phyloP scores from a whole-genome alignment of 2,888 invertebrate species.

The Trichogramma dendrolimi region DNA sequence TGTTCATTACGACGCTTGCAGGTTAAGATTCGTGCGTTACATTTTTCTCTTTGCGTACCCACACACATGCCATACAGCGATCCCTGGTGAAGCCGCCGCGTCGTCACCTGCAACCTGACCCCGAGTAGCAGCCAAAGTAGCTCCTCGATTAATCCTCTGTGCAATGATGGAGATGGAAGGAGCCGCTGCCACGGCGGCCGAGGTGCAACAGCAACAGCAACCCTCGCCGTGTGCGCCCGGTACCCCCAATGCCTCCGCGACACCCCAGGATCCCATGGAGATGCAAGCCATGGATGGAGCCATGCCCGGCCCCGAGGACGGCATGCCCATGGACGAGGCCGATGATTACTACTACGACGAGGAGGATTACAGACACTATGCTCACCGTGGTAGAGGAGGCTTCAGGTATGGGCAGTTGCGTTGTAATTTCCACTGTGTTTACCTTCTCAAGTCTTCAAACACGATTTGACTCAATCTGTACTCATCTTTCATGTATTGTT shows the following conservation, averaged over 20 bases:
- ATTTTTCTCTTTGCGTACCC: too few relatives aligned
- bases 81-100: too few relatives aligned
- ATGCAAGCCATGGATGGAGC: too few relatives aligned
- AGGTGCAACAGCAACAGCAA: conserved; percentile 1
- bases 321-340: conserved; percentile 41
- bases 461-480: too few relatives aligned
- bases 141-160: neutral
- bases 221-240: neutral
- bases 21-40: too few relatives aligned
- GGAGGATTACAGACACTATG: conserved; percentile 54
- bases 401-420: conserved; percentile 49
- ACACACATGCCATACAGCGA: too few relatives aligned
- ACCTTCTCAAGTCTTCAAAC: too few relatives aligned
- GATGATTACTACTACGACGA: conserved; percentile 51
- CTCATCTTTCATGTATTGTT: too few relatives aligned
- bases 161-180: conserved; percentile 21
- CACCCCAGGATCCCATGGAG: conserved; percentile 14
- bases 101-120: too few relatives aligned
- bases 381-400: conserved; percentile 53
- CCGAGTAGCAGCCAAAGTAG: too few relatives aligned
- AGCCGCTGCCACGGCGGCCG: conserved; percentile 1
- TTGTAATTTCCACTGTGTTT: neutral
- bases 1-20: too few relatives aligned
- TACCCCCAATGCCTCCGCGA: neutral
- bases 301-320: conserved; percentile 13